Evolutionary conservation across 2,113 vertebrate genomes (phyloP), one percentile per base, ranked within the genome.

Genomic region (Tragelaphus buxtoni): DNA sequence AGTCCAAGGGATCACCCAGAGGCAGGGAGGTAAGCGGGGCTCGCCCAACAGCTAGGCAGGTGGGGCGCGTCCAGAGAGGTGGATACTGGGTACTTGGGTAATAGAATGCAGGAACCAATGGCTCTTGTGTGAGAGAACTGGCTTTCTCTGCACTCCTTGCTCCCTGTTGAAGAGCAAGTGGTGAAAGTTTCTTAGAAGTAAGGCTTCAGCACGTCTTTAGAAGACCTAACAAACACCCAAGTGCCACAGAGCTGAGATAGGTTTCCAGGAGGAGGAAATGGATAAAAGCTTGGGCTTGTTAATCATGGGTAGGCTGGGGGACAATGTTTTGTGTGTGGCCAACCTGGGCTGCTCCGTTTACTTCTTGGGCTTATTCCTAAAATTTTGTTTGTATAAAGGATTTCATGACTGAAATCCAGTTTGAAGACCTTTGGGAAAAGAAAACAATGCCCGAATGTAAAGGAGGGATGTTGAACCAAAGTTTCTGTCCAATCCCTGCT

Each of bases 341-440:
- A 12, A 4, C 22, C 77, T 61, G 77, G 60, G 26, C 6, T 16
- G 1, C 22, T 55, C 26, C 2, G 6, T 8, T 74, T 42, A 77
- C 72, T 30, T 76, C 49, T 79, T 65, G n/a, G 17, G 22, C 7
- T 77, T 45, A 16, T 18, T 49, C 32, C 16, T 55, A 85, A 88
- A 96, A 56, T 65, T 51, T 47, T 30, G 87, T 45, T 28, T 56
- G 17, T n/a, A 58, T n/a, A 47, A 90, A 84, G 22, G 22, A 89
- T 83, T 91, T 91, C n/a, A 86, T 55, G 79, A 10, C 5, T 7
- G 65, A 87, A 18, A 76, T 18, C 82, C 65, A 72, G 35, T 90
- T 84, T 94, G 63, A 32, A 94, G 89, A 85, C 22, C 13, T 88
- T 47, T 39, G 17, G 77, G 32, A 88, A 88, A 87, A 83, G 47